A percentile compares a stretch with the other conserved stretches of the same genome.
These are phyloP conservation scores for Cosmorhoe ocellata DNA, from an alignment of 2,888 invertebrate species.

Conservation along the genomic window DNA sequence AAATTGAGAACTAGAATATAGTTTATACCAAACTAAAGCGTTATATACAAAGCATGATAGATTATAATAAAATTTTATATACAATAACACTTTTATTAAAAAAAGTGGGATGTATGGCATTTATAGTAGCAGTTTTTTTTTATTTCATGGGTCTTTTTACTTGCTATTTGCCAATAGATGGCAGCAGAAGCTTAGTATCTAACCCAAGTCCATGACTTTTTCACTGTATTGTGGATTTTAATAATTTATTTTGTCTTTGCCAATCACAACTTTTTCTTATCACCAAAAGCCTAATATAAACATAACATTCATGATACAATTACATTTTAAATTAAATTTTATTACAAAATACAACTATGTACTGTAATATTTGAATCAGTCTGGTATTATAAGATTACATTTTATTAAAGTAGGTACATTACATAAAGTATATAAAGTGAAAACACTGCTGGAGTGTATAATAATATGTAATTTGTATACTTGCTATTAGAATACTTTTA, in stretches of 20 bases:
- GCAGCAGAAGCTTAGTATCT: conserved; percentile 6
- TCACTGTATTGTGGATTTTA: too few relatives aligned
- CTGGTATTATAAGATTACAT: too few relatives aligned
- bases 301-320: too few relatives aligned
- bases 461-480: too few relatives aligned
- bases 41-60: conserved; percentile 43
- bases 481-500: too few relatives aligned
- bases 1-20: conserved; percentile 38
- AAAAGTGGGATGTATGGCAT: conserved; percentile 43
- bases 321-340: too few relatives aligned
- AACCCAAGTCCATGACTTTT: too few relatives aligned
- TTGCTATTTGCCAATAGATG: conserved; percentile 13
- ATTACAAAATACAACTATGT: too few relatives aligned
- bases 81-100: conserved; percentile 42
- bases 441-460: too few relatives aligned
- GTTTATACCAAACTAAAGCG: conserved; percentile 24
- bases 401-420: conserved; percentile 4
- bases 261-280: too few relatives aligned
- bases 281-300: too few relatives aligned
- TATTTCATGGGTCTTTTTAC: background rate
- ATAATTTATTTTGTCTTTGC: too few relatives aligned
- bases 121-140: background rate
- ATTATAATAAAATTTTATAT: conserved; percentile 41
- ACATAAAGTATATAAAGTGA: background rate
- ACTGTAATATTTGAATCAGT: conserved; percentile 29